phyloP scores from a whole-genome alignment of 2,888 invertebrate genomes.

The Eumacrocentrus americanus region DNA sequence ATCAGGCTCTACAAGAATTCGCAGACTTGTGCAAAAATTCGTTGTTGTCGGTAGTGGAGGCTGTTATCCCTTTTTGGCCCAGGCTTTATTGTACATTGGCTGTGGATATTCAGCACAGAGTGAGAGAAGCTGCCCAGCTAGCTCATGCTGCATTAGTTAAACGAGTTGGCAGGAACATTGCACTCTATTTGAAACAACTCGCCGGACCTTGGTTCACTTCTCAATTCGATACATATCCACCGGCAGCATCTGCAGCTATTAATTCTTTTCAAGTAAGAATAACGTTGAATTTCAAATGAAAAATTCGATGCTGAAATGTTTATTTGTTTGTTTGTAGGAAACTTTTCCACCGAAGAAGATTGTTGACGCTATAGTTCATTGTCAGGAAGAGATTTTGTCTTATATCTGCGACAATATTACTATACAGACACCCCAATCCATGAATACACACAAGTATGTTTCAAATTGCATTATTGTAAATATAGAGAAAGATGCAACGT shows the following conservation, averaged over 20 bases:
- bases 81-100: conserved; percentile 77
- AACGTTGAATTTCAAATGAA: too few relatives aligned
- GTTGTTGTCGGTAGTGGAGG: conserved; percentile 71
- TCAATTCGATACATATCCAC: conserved; percentile 84
- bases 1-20: conserved; percentile 86
- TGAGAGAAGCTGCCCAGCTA: conserved; percentile 77
- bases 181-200: conserved; percentile 78
- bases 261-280: too few relatives aligned
- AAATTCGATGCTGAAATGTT: too few relatives aligned
- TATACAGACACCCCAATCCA: conserved; percentile 65
- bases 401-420: conserved; percentile 76
- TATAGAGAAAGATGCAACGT: too few relatives aligned
- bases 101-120: conserved; percentile 81
- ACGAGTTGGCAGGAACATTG: conserved; percentile 76
- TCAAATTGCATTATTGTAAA: too few relatives aligned
- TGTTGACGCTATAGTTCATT: conserved; percentile 80
- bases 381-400: conserved; percentile 79
- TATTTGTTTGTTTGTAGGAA: too few relatives aligned
- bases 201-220: conserved; percentile 86
- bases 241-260: conserved; percentile 77
- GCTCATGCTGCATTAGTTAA: conserved; percentile 74
- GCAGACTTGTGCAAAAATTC: conserved; percentile 71
- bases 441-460: conserved; percentile 65
- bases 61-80: conserved; percentile 82
- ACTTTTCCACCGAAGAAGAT: conserved; percentile 83